Percentiles rank a stretch among this genome's conserved stretches.
phyloP scores from a whole-genome alignment of 2,888 invertebrate genomes.

The Sphaeridia pumilis region DNA sequence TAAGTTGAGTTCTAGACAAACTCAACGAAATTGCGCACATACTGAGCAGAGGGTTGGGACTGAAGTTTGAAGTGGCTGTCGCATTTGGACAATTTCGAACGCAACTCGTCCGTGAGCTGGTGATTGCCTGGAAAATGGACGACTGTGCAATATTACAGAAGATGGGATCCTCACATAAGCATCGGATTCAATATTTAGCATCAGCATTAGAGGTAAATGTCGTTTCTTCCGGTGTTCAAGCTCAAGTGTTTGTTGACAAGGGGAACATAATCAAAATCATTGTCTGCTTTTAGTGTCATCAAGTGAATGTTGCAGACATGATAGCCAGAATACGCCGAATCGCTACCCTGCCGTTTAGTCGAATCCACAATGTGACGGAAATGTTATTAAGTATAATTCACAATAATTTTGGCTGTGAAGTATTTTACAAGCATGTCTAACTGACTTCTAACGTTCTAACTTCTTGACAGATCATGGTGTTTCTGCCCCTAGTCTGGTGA shows the following conservation, averaged over 20 bases:
- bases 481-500: conserved; percentile 10
- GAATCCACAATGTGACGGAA: conserved; percentile 7
- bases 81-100: neutral
- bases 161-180: neutral
- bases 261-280: neutral
- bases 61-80: neutral
- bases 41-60: neutral
- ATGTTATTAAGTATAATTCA: too few relatives aligned
- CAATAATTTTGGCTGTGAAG: too few relatives aligned
- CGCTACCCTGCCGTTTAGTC: conserved; percentile 4
- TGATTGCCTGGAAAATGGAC: neutral
- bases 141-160: neutral
- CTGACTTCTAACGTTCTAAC: too few relatives aligned
- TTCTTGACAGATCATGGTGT: conserved; percentile 19
- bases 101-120: neutral
- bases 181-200: neutral
- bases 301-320: conserved; percentile 15
- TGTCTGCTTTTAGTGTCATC: conserved; percentile 8
- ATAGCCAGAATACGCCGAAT: conserved; percentile 12
- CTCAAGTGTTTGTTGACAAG: too few relatives aligned
- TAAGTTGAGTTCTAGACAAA: neutral
- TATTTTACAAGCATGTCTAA: too few relatives aligned
- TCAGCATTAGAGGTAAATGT: neutral
- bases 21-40: neutral
- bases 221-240: neutral